Conservation (phyloP, 2,797 vertebrate genomes). For the Urosaurus nigricauda region DNA sequence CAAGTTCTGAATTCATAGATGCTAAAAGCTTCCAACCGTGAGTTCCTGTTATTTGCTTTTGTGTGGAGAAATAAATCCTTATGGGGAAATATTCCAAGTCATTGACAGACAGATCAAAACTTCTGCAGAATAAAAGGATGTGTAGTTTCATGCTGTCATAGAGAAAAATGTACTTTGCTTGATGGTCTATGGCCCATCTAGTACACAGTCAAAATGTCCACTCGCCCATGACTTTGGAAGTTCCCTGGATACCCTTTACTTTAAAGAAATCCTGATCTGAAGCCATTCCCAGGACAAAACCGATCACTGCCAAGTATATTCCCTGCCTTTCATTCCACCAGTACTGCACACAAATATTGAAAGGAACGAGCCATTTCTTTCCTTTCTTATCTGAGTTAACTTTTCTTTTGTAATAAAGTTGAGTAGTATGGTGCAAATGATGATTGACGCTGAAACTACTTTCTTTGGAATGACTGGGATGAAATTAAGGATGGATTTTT, state of each 20-base stretch:
- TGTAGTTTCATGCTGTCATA: neutral
- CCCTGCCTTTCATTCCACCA: neutral
- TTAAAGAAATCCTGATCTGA: neutral
- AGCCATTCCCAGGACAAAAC: conserved; percentile 10
- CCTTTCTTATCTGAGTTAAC: neutral
- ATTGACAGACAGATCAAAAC: neutral
- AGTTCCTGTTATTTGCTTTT: neutral
- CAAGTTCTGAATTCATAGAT: neutral
- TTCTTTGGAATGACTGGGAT: neutral
- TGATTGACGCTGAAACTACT: neutral
- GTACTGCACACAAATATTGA: neutral
- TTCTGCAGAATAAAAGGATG: neutral
- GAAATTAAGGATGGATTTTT: neutral
- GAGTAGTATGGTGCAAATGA: neutral
- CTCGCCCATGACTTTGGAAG: neutral
- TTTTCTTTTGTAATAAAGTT: neutral
- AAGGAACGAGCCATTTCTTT: neutral
- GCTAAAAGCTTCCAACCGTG: neutral
- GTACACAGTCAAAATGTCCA: conserved; percentile 17
- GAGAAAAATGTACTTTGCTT: neutral
- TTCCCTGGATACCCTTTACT: neutral
- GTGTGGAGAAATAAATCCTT: neutral
- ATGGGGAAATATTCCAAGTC: neutral
- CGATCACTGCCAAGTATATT: accelerated
- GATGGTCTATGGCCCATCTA: neutral